Evolutionary conservation across 2,888 invertebrate species (phyloP).

Genomic region (Allacma fusca): DNA sequence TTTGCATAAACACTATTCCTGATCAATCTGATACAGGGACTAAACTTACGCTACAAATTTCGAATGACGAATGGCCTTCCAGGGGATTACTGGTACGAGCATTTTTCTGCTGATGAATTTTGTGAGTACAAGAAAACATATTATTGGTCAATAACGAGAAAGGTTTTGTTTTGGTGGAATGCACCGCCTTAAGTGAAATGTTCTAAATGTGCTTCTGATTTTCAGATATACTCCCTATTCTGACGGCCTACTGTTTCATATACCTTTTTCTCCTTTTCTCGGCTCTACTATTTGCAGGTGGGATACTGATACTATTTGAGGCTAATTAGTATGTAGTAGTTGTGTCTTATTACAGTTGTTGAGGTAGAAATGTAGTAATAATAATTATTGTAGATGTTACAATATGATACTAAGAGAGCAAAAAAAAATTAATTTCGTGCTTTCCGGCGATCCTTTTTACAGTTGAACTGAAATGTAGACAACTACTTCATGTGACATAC

Average conservation of each 20-base stretch:
- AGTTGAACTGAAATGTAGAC: conserved; percentile 78
- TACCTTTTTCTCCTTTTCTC: conserved; percentile 77
- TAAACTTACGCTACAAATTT: conserved; percentile 80
- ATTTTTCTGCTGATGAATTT: conserved; percentile 95
- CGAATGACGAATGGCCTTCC: conserved; percentile 86
- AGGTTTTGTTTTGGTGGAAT: background rate
- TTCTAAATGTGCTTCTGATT: conserved; percentile 50
- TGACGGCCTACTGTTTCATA: conserved; percentile 77
- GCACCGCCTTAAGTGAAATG: too few relatives aligned
- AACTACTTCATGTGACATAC: conserved; percentile 87
- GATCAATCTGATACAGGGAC: too few relatives aligned
- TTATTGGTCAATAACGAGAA: background rate
- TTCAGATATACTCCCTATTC: conserved; percentile 84
- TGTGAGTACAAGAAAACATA: conserved; percentile 71
- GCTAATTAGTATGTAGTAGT: too few relatives aligned
- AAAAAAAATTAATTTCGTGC: too few relatives aligned
- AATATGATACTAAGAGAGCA: too few relatives aligned
- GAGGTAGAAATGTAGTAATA: too few relatives aligned
- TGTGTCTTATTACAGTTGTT: too few relatives aligned
- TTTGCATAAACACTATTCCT: too few relatives aligned
- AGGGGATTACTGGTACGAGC: conserved; percentile 83
- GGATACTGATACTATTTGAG: too few relatives aligned
- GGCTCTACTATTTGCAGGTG: conserved; percentile 74
- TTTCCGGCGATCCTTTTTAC: too few relatives aligned
- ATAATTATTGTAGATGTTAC: too few relatives aligned